Conservation (phyloP, 2,888 invertebrate species). For the Epirrita christyi region DNA sequence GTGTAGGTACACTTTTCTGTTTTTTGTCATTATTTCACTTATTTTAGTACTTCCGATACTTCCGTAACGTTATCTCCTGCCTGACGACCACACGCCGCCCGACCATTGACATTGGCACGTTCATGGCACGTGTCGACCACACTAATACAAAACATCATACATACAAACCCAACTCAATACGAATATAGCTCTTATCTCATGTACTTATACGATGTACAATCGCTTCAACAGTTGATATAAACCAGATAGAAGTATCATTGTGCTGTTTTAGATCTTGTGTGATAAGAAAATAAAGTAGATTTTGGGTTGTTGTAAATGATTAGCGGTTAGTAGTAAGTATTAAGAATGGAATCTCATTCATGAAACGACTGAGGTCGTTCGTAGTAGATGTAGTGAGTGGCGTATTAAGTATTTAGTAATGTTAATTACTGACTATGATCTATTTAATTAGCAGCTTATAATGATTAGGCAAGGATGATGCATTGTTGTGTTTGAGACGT, state of each 20-base stretch:
- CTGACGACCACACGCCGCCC: conserved; percentile 10
- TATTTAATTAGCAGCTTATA: not conserved
- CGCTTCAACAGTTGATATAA: not conserved
- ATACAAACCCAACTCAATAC: not conserved
- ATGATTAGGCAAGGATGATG: not conserved
- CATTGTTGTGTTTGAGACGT: not conserved
- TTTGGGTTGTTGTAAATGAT: conserved; percentile 1
- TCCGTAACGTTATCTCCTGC: no score
- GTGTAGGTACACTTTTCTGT: no score
- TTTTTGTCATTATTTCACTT: no score
- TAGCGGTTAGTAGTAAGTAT: not conserved
- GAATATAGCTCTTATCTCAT: conserved; percentile 4
- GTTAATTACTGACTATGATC: not conserved
- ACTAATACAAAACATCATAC: conserved; percentile 14
- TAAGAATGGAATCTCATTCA: conserved; percentile 28
- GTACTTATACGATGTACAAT: not conserved
- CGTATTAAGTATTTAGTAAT: not conserved
- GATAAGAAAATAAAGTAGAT: not conserved
- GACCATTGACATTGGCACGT: conserved; percentile 44
- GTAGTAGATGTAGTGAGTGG: conserved; percentile 21
- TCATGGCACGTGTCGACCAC: conserved; percentile 26
- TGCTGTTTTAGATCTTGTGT: not conserved
- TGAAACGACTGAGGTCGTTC: conserved; percentile 29
- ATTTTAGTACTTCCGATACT: no score
- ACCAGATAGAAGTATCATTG: not conserved